A percentile compares a stretch with the other conserved stretches of the same genome.
Evolutionary conservation across 1,140 invertebrate genomes (phyloP).

Genomic region (Pachyrhynchus sulphureomaculatus): DNA sequence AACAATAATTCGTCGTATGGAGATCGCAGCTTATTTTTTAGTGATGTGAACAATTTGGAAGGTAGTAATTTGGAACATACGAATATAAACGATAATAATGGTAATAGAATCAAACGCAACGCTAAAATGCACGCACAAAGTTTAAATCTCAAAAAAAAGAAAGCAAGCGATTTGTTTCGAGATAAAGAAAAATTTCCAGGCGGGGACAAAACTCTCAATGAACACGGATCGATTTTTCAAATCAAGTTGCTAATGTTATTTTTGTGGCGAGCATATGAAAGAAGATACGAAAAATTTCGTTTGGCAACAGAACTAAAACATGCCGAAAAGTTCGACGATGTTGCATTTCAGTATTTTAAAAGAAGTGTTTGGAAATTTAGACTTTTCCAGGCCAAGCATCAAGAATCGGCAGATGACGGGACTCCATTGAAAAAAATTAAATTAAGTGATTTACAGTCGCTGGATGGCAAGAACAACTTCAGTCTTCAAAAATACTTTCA

Average conservation of each 20-base stretch:
- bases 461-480: neutral
- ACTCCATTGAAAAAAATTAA: neutral
- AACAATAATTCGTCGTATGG: too few relatives aligned
- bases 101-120: too few relatives aligned
- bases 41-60: too few relatives aligned
- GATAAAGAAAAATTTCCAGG: neutral
- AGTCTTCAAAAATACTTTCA: slow-evolving; percentile 1
- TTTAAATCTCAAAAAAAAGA: too few relatives aligned
- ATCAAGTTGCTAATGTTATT: neutral
- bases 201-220: neutral
- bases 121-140: too few relatives aligned
- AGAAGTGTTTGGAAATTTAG: neutral
- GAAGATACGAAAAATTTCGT: neutral
- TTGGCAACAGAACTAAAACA: neutral
- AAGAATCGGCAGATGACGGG: neutral
- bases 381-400: neutral
- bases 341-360: neutral
- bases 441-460: neutral
- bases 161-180: neutral
- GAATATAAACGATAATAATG: too few relatives aligned
- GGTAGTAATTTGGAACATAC: too few relatives aligned
- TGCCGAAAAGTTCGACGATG: neutral
- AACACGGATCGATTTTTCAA: neutral
- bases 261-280: neutral
- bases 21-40: too few relatives aligned